Base-by-base conservation (phyloP, 2,113 vertebrate genomes). In the Seriola dumerili region DNA sequence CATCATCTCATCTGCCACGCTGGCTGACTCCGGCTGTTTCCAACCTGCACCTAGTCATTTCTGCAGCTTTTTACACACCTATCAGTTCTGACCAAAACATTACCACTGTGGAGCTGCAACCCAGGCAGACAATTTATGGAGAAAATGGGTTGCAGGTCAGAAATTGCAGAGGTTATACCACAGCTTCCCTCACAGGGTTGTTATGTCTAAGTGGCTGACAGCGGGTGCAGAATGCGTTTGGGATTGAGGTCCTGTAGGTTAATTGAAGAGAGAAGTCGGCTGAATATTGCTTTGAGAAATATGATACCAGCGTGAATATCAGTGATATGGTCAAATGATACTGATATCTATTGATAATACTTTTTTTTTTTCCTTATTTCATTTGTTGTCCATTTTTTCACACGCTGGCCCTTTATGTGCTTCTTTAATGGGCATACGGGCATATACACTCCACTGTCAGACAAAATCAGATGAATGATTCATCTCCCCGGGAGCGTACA, bases 1-100 rank as follows among this genome's bases (percentile, higher is more conserved):
- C 42, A 71, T 62, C 38, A 38, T 83, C 67, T 78, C 65, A 29
- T 81, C 69, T 17, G 1, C 67, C 61, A 65, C 46, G 2, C 61
- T 57, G 29, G 23, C 40, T 57, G 72, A 48, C n/a, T 32, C 29
- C 50, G 14, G 12, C 42, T 62, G 17, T 70, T 69, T 72, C 63
- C 44, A 32, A 50, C 57, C 48, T 70, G 55, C 14, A 11, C 34
- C 40, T 29, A 29, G 25, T 78, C 29, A 73, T 72, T 75, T 66
- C 64, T 63, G 29, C 79, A 52, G 32, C 46, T 68, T 25, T 67
- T 80, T 64, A 25, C 46, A 23, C 13, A 17, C 57, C 11, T 12
- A 2, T 48, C n/a, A 40, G 21, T 36, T 73, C 69, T 17, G 29
- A 78, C 34, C 1, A 12, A 36, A 44, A 50, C 4, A 25, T 64